Evolutionary conservation across 2,888 invertebrate genomes (phyloP).

Genomic region (Dryadula phaetusa): DNA sequence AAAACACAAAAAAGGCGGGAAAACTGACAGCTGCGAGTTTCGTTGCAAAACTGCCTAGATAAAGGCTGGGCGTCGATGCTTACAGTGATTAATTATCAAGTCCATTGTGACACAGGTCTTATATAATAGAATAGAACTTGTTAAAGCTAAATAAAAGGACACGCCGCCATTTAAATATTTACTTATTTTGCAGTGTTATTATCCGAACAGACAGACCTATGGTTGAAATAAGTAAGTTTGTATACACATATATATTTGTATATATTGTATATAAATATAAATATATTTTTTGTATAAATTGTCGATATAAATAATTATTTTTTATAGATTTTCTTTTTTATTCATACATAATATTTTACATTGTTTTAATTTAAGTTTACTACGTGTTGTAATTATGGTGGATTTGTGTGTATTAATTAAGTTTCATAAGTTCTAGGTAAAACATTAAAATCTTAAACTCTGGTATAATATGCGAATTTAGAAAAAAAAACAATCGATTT

Average conservation of each 20-base stretch:
- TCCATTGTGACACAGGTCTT: constrained; percentile 10
- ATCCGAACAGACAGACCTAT: background rate
- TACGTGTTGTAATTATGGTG: too few relatives aligned
- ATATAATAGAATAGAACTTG: background rate
- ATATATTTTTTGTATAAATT: too few relatives aligned
- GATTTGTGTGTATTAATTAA: too few relatives aligned
- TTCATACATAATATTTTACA: too few relatives aligned
- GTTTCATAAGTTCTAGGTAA: too few relatives aligned
- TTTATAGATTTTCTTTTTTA: too few relatives aligned
- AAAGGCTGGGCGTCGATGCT: constrained; percentile 13
- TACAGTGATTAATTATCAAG: constrained; percentile 15
- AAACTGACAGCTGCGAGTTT: constrained; percentile 25
- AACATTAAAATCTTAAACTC: too few relatives aligned
- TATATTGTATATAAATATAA: too few relatives aligned
- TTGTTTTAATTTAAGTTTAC: too few relatives aligned
- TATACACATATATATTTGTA: background rate
- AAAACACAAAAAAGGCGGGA: constrained; percentile 17
- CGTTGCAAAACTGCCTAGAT: constrained; percentile 12
- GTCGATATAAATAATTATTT: too few relatives aligned
- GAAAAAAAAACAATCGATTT: too few relatives aligned
- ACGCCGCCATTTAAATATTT: constrained; percentile 6
- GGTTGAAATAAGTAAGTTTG: background rate
- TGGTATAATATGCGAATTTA: too few relatives aligned
- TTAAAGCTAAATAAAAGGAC: constrained; percentile 1
- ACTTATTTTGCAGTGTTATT: background rate